These are phyloP conservation scores for Emydura subglobosa DNA, from an alignment of 2,113 vertebrate genomes.

Conservation along the genomic window DNA sequence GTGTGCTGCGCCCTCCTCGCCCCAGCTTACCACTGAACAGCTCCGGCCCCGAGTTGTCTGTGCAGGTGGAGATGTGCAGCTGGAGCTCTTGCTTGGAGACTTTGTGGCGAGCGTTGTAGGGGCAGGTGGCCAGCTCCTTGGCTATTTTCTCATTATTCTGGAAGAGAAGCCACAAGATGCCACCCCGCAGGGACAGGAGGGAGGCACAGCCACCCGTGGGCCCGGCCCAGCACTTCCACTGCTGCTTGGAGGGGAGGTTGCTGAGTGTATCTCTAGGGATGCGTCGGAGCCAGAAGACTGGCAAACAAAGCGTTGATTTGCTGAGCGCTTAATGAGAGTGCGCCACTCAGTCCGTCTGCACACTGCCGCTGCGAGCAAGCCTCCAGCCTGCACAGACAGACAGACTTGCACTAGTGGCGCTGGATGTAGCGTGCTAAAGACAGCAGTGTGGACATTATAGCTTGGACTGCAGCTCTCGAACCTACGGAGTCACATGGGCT, in stretches of 20 bases:
- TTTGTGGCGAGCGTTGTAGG: conserved; percentile 86
- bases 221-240: not conserved
- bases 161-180: not conserved
- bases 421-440: not conserved
- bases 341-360: not conserved
- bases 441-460: not conserved
- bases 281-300: not conserved
- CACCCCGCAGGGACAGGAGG: not conserved
- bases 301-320: not conserved
- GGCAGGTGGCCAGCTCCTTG: conserved; percentile 80
- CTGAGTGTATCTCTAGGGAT: not conserved
- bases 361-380: not conserved
- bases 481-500: not conserved
- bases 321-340: not conserved
- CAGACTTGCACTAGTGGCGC: not conserved
- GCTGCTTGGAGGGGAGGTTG: too few species aligned
- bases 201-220: too few species aligned
- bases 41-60: conserved; percentile 36
- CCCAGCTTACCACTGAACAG: not conserved
- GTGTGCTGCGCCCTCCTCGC: not conserved
- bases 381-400: not conserved
- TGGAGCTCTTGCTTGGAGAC: conserved; percentile 77
- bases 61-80: conserved; percentile 77
- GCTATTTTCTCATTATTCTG: conserved; percentile 84
- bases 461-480: not conserved